Evolutionary conservation across 2,888 invertebrate species (phyloP), one percentile per base, ranked within the genome.

Genomic region (Dascillus cervinus): DNA sequence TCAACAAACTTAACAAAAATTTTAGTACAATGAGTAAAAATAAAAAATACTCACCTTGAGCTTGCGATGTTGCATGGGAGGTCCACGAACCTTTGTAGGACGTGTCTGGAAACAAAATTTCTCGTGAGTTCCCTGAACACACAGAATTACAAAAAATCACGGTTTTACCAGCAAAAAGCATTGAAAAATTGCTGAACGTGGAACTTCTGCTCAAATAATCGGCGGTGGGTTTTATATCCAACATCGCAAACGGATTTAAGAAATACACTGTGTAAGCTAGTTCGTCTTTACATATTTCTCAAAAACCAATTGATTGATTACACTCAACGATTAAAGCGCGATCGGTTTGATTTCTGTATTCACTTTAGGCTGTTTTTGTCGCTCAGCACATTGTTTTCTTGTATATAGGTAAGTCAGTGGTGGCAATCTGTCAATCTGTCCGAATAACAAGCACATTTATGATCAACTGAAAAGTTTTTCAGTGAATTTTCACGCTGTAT

Each of bases 131-230:
- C 13, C n/a, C n/a, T n/a, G n/a, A n/a, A n/a, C n/a, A n/a, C n/a
- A n/a, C n/a, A n/a, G n/a, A n/a, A n/a, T n/a, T n/a, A n/a, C n/a
- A n/a, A n/a, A n/a, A n/a, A n/a, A n/a, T n/a, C n/a, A n/a, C n/a
- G n/a, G n/a, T n/a, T n/a, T n/a, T 39, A 39, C 39, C 39, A 70
- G 87, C 87, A 72, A 90, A 89, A 61, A 91, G 77, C 90, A 91
- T 90, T 68, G 90, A 89, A 75, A 91, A 86, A 72, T 90, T 90
- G 67, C 89, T 85, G 67, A 91, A 89, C 44, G 89, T 86, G 63
- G 88, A 88, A 64, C 87, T 84, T 64, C 88, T 83, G 70, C 88
- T 81, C 62, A 90, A 76, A 71, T 90, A 89, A 75, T 89, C 88
- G 69, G 88, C 82, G 58, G 88, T 83, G 59, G 83, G 83, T 70